Base-by-base conservation (phyloP, 2,888 invertebrate species). In the Drosophila kokeensis region DNA sequence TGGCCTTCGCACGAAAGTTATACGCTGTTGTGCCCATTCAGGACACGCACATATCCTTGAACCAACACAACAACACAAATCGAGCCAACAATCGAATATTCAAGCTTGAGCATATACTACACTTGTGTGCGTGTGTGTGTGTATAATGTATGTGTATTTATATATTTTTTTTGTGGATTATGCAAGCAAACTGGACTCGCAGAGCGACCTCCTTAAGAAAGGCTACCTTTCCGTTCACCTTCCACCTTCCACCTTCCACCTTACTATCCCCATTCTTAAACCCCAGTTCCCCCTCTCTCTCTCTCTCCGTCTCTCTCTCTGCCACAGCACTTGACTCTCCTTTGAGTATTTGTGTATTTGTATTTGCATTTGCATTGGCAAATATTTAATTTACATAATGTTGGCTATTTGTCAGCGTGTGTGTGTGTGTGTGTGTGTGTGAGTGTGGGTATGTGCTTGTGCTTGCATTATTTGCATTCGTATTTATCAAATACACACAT, bases 341-440 rank as follows among this genome's bases (percentile, higher is more conserved):
- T 72, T 57, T 62, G 57, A 72, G 48, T 50, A 52, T 73, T 67
- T 45, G 32, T 52, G 24, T 29, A 34, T 69, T 62, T 32, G 48
- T 68, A 55, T 73, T 70, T 78, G 66, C 69, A 57, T 69, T 77
- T 79, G 66, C 64, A 40, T 54, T 64, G 50, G 64, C 89, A 86
- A 88, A 89, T 89, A 86, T 90, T 86, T 79, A 69, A 87, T 88
- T 90, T 87, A 70, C 90, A 87, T 90, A 90, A 77, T 86, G 88
- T 82, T 85, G 82, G 45, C 71, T 79, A 87, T 84, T 79, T 74
- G 64, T 67, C 32, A 4, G 11, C 32, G 29, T 36, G 11, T n/a
- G 10, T 10, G 30, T 3, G 30, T 68, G 11, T n/a, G 10, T 10
- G 30, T 3, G 30, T 69, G 10, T n/a, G 5, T 27, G 18, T 7